phyloP scores from a whole-genome alignment of 1,140 invertebrate genomes.

The Aphaenogaster floridana region DNA sequence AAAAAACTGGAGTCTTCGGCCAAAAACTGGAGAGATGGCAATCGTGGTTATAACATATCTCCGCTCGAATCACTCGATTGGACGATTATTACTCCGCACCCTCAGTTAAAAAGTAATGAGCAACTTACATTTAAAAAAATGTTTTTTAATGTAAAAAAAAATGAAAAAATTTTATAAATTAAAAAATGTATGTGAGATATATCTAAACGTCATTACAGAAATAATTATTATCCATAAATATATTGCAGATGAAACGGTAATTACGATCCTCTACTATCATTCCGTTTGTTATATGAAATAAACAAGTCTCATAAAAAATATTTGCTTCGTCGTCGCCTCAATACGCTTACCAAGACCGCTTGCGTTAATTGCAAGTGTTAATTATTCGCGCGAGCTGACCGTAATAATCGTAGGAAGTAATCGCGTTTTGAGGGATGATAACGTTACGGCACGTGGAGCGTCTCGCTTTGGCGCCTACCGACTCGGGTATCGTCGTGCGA shows the following conservation, averaged over 20 bases:
- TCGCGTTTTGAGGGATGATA: slow-evolving; percentile 14
- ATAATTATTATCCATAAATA: background rate
- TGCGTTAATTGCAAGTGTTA: background rate
- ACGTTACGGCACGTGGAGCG: background rate
- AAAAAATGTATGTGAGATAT: background rate
- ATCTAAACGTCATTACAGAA: background rate
- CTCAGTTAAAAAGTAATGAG: background rate
- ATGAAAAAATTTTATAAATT: background rate
- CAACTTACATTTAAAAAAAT: background rate
- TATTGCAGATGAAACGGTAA: background rate
- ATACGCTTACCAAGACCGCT: background rate
- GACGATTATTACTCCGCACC: background rate
- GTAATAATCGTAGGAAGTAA: slow-evolving; percentile 27
- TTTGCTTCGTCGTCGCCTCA: background rate
- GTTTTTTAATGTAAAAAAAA: no score
- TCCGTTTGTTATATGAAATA: background rate
- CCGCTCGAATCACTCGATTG: background rate
- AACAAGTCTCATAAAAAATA: background rate
- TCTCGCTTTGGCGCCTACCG: background rate
- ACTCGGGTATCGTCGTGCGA: background rate
- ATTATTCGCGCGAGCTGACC: background rate
- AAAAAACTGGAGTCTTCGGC: no score
- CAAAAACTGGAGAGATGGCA: no score
- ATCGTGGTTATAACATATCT: background rate
- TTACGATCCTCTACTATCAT: background rate